Percentiles rank a stretch among this genome's conserved stretches.
phyloP scores from a whole-genome alignment of 2,888 invertebrate genomes.

The Electrophaes corylata region DNA sequence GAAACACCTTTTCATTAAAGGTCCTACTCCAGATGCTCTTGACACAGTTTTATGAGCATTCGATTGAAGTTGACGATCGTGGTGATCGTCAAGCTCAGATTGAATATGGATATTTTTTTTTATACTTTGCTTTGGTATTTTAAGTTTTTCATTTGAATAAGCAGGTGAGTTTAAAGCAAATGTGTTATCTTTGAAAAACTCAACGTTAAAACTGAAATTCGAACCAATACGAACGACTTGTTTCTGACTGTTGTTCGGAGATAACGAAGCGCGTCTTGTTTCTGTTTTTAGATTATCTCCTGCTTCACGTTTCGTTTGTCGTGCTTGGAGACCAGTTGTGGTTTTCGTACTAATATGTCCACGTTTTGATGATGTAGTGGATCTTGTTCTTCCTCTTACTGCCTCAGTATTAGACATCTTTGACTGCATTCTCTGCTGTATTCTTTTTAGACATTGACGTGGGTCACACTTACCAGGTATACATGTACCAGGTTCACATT shows the following conservation, averaged over 20 bases:
- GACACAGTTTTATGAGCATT: slow-evolving; percentile 25
- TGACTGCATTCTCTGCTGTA: slow-evolving; percentile 42
- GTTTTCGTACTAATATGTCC: neutral
- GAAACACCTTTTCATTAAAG: slow-evolving; percentile 46
- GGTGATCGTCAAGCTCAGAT: slow-evolving; percentile 16
- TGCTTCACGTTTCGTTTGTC: neutral
- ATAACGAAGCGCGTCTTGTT: slow-evolving; percentile 3
- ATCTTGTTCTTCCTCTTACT: slow-evolving; percentile 1
- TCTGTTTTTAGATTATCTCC: slow-evolving; percentile 4
- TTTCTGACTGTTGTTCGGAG: slow-evolving; percentile 14
- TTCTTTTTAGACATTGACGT: slow-evolving; percentile 47
- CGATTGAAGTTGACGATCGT: slow-evolving; percentile 31
- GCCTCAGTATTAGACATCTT: slow-evolving; percentile 21
- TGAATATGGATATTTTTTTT: slow-evolving; percentile 2
- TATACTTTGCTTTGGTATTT: neutral
- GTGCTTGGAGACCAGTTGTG: neutral
- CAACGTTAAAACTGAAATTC: slow-evolving; percentile 47
- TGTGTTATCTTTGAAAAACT: slow-evolving; percentile 43
- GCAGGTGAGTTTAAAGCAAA: neutral
- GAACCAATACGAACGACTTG: slow-evolving; percentile 42
- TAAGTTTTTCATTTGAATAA: neutral
- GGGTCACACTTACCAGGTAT: slow-evolving; percentile 53
- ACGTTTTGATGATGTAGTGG: slow-evolving; percentile 7
- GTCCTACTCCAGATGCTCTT: slow-evolving; percentile 30
- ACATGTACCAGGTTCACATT: slow-evolving; percentile 55